Percentiles rank a stretch among this genome's conserved stretches.
These are phyloP conservation scores for Galeruca laticollis DNA, from an alignment of 2,888 invertebrate genomes.

Conservation along the genomic window DNA sequence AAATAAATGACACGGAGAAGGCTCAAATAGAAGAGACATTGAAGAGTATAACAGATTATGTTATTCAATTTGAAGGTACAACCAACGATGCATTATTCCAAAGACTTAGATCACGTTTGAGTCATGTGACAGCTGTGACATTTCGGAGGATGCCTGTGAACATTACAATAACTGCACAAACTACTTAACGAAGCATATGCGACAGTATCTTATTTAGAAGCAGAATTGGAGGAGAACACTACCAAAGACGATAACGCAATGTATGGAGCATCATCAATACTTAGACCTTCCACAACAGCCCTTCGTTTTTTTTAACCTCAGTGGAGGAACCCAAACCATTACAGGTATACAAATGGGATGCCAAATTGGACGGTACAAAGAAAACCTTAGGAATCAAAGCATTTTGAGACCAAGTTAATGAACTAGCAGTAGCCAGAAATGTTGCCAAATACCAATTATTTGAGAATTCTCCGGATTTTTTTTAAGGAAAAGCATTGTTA, in stretches of 20 bases:
- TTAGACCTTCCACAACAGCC: not conserved
- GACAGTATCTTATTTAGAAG: constrained; percentile 7
- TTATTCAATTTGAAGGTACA: constrained; percentile 16
- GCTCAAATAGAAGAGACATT: constrained; percentile 10
- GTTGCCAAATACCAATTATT: constrained; percentile 22
- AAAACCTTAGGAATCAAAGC: constrained; percentile 26
- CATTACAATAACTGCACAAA: not conserved
- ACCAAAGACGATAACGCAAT: not conserved
- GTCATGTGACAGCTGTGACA: constrained; percentile 10
- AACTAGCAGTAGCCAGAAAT: constrained; percentile 31
- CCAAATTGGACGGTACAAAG: constrained; percentile 29
- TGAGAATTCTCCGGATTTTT: constrained; percentile 29
- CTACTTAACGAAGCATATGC: constrained; percentile 25
- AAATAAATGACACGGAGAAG: no score
- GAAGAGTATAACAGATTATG: constrained; percentile 13
- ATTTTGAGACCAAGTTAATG: constrained; percentile 35
- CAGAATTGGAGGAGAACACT: constrained; percentile 9
- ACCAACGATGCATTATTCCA: constrained; percentile 13
- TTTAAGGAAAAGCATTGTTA: constrained; percentile 23
- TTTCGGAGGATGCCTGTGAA: constrained; percentile 18
- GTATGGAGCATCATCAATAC: not conserved
- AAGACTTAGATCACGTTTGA: constrained; percentile 16
- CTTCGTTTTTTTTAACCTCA: no score
- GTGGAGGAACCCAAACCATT: no score
- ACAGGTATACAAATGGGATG: constrained; percentile 21